Evolutionary conservation across 2,113 vertebrate species (phyloP).

Genomic region (Aplodontia rufa): DNA sequence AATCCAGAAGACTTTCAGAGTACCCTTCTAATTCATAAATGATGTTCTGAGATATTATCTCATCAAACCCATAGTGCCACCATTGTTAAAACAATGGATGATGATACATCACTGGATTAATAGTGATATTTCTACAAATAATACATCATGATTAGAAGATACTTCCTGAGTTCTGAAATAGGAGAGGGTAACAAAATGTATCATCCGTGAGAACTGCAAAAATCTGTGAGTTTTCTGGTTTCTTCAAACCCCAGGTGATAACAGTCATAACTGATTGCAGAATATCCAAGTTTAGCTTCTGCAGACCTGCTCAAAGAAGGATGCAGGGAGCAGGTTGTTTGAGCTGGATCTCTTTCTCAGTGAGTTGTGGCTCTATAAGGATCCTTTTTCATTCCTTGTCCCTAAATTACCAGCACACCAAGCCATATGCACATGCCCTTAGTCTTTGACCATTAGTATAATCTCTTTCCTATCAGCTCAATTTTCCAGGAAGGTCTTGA

Average conservation of each 20-base stretch:
- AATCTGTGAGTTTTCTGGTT: not conserved
- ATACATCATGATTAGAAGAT: not conserved
- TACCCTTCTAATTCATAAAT: not conserved
- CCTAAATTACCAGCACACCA: not conserved
- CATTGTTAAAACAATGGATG: not conserved
- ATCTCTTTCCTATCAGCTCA: not conserved
- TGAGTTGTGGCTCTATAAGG: not conserved
- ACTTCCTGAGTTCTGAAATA: not conserved
- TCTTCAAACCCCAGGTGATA: not conserved
- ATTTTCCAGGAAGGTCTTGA: not conserved
- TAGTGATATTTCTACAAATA: not conserved
- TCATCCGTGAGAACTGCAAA: not conserved
- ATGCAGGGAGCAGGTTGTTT: not conserved
- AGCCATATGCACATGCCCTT: not conserved
- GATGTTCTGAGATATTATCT: not conserved
- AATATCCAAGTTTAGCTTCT: not conserved
- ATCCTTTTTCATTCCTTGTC: not conserved
- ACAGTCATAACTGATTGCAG: not conserved
- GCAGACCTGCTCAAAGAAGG: accelerated
- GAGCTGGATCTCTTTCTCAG: not conserved
- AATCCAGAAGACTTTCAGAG: not conserved
- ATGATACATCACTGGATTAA: not conserved
- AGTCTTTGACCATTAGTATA: not conserved
- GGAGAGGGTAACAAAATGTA: not conserved
- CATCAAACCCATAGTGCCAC: not conserved